Evolutionary conservation across 2,888 invertebrate genomes (phyloP).

Genomic region (Apamea crenata): DNA sequence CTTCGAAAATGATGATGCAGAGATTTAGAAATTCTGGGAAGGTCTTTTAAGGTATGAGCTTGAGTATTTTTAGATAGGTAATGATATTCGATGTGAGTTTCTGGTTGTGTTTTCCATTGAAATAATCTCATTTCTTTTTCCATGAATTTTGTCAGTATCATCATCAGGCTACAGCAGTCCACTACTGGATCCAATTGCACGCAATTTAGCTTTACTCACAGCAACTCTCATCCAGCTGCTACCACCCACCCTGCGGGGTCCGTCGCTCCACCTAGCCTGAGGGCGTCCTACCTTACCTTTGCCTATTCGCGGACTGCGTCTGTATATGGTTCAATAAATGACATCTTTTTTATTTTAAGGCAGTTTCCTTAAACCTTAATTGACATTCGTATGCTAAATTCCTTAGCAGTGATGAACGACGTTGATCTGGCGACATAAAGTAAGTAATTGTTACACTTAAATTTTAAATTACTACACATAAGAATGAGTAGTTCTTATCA

Average conservation of each 20-base stretch:
- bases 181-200: too few relatives aligned
- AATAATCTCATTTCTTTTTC: not conserved
- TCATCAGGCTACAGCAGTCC: too few relatives aligned
- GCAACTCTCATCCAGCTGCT: too few relatives aligned
- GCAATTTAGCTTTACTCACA: too few relatives aligned
- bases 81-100: not conserved
- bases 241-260: too few relatives aligned
- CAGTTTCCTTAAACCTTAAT: not conserved
- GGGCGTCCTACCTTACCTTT: too few relatives aligned
- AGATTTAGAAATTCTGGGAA: conserved; percentile 43
- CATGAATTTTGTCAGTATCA: too few relatives aligned
- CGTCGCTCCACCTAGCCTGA: too few relatives aligned
- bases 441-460: not conserved
- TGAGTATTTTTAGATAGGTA: conserved; percentile 15
- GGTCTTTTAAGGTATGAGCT: not conserved
- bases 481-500: conserved; percentile 48
- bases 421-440: conserved; percentile 1
- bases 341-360: not conserved
- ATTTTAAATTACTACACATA: conserved; percentile 25
- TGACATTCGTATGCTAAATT: too few relatives aligned
- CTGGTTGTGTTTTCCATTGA: not conserved
- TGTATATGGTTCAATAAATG: not conserved
- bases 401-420: not conserved
- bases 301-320: too few relatives aligned
- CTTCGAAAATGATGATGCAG: conserved; percentile 34